Conservation (phyloP, 1,140 invertebrate genomes). For the Drosophila varians region DNA sequence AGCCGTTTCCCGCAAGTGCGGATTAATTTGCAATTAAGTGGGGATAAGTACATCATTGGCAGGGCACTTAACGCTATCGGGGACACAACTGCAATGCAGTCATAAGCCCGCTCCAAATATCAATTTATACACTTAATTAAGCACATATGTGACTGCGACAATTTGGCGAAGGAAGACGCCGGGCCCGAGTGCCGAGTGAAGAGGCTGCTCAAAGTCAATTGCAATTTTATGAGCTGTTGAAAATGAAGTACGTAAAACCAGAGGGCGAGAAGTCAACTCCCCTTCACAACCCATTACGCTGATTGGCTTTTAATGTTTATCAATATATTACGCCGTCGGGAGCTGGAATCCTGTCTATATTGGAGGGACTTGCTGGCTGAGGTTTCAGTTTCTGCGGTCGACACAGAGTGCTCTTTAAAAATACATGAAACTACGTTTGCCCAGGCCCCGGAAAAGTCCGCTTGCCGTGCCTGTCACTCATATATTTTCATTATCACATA, state of each 20-base stretch:
- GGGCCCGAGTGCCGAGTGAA: neutral
- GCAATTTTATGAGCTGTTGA: constrained; percentile 80
- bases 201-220: constrained; percentile 68
- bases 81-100: constrained; percentile 69
- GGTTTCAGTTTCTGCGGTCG: constrained; percentile 33
- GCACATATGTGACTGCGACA: constrained; percentile 78
- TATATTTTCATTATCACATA: constrained; percentile 79
- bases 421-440: constrained; percentile 42
- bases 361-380: constrained; percentile 25
- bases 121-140: constrained; percentile 81
- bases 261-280: constrained; percentile 33
- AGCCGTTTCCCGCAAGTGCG: constrained; percentile 1
- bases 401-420: constrained; percentile 57
- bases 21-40: constrained; percentile 20
- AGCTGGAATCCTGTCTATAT: constrained; percentile 12
- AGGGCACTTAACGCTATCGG: constrained; percentile 57
- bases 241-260: constrained; percentile 61
- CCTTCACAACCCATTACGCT: constrained; percentile 78
- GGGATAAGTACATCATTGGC: constrained; percentile 48
- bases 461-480: constrained; percentile 56
- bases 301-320: constrained; percentile 81
- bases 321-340: constrained; percentile 68
- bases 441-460: neutral
- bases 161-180: constrained; percentile 36
- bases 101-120: constrained; percentile 78